Evolutionary conservation across 2,797 vertebrate genomes (phyloP).

Genomic region (Helicolenus hilgendorfi): DNA sequence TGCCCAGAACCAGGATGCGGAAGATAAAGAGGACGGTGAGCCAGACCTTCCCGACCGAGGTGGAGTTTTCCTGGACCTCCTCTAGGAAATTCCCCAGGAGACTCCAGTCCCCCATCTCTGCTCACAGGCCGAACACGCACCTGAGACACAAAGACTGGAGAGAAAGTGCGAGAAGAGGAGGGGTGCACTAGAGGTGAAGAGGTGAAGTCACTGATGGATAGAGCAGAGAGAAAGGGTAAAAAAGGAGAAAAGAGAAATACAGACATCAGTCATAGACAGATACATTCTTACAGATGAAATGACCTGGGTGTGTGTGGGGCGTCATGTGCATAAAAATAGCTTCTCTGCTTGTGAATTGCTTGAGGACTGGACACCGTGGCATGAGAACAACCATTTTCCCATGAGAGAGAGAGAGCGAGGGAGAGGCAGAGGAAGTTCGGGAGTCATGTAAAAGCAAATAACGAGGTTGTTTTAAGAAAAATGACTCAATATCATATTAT

Average conservation of each 20-base stretch:
- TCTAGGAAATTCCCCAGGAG: conserved; percentile 98
- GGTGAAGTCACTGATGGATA: conserved; percentile 1
- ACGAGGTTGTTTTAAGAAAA: conserved; percentile 54
- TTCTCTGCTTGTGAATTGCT: conserved; percentile 64
- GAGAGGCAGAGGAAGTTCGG: conserved; percentile 22
- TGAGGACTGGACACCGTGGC: conserved; percentile 53
- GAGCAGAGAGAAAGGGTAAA: neutral
- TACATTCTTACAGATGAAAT: conserved; percentile 35
- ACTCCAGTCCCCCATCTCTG: conserved; percentile 97
- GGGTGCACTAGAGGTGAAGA: neutral
- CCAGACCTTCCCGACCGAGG: conserved; percentile 98
- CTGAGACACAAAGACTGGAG: conserved; percentile 41
- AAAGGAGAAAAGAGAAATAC: conserved; percentile 23
- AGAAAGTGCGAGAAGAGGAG: neutral
- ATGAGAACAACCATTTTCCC: conserved; percentile 74
- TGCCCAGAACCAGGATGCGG: conserved; percentile 97
- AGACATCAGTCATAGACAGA: conserved; percentile 40
- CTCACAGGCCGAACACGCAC: conserved; percentile 61
- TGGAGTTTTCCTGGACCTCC: conserved; percentile 98
- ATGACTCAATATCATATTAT: conserved; percentile 9
- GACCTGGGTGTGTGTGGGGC: conserved; percentile 32
- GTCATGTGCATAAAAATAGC: conserved; percentile 75
- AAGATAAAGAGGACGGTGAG: conserved; percentile 98
- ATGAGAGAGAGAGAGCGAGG: conserved; percentile 27
- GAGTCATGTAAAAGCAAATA: conserved; percentile 70